Conservation (phyloP, 2,888 invertebrate species). For the Chrysodeixis includens region DNA sequence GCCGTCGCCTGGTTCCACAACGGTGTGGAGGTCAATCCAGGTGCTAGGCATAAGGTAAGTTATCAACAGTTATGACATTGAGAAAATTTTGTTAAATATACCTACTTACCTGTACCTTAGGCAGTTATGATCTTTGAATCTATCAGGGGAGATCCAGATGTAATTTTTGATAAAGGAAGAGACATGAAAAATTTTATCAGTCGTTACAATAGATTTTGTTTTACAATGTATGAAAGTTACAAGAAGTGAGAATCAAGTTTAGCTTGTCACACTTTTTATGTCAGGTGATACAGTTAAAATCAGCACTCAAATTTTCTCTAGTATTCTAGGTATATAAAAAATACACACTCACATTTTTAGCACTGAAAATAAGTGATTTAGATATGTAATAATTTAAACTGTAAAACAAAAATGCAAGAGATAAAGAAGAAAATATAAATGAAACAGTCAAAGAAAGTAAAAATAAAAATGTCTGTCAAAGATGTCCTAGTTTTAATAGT, state of each 20-base stretch:
- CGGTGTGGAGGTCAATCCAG: constrained; percentile 93
- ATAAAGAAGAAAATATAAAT: constrained; percentile 12
- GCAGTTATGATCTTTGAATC: no score
- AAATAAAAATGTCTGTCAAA: constrained; percentile 58
- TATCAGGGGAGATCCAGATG: neutral
- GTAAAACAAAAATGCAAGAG: neutral
- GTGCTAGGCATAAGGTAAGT: constrained; percentile 95
- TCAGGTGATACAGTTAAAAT: no score
- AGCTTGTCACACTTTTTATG: no score
- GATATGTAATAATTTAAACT: no score
- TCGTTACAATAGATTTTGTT: no score
- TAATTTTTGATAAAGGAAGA: neutral
- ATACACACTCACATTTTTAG: no score
- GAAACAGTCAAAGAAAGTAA: constrained; percentile 54
- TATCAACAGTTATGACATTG: neutral
- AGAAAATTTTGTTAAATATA: neutral
- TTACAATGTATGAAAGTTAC: no score
- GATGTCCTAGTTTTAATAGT: constrained; percentile 75
- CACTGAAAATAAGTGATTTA: no score
- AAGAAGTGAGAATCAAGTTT: no score
- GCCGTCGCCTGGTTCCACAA: constrained; percentile 97
- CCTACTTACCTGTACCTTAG: no score
- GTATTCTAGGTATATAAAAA: no score
- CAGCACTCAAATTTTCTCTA: no score
- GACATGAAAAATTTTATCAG: neutral